Percentiles rank a stretch among this genome's conserved stretches.
Evolutionary conservation across 1,140 invertebrate species (phyloP).

Genomic region (Acromyrmex heyeri): DNA sequence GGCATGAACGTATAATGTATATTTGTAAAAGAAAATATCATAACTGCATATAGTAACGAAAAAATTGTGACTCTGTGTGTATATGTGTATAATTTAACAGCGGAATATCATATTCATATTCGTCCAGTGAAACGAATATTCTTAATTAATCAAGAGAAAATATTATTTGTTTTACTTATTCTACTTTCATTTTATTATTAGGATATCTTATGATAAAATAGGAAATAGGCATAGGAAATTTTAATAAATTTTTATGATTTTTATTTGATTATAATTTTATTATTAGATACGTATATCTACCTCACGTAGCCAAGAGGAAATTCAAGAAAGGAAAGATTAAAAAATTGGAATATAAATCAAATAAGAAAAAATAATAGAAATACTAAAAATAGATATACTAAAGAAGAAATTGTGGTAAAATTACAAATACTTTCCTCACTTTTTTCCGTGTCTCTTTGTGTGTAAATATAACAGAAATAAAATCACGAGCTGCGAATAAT

Average conservation of each 20-base stretch:
- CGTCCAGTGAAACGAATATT: not conserved
- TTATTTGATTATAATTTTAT: not conserved
- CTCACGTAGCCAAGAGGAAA: not conserved
- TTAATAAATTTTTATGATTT: not conserved
- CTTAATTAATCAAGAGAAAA: not conserved
- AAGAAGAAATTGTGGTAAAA: constrained; percentile 5
- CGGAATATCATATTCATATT: constrained; percentile 11
- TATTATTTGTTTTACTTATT: not conserved
- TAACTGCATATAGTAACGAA: constrained; percentile 2
- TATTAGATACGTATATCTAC: not conserved
- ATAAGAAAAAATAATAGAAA: not conserved
- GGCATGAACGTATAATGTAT: not conserved
- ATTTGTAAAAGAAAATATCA: not conserved
- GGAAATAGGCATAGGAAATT: not conserved
- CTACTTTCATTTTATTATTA: not conserved
- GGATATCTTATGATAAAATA: not conserved
- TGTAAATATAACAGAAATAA: not conserved
- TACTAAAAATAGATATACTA: not conserved
- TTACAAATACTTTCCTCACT: not conserved
- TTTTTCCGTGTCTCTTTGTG: not conserved
- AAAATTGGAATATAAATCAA: not conserved
- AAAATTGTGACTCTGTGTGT: not conserved
- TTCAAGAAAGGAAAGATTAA: not conserved
- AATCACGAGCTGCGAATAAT: constrained; percentile 14
- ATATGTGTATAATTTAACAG: not conserved